Evolutionary conservation across 1,140 invertebrate genomes (phyloP), one percentile per base, ranked within the genome.

Genomic region (Drosophila repletoides): DNA sequence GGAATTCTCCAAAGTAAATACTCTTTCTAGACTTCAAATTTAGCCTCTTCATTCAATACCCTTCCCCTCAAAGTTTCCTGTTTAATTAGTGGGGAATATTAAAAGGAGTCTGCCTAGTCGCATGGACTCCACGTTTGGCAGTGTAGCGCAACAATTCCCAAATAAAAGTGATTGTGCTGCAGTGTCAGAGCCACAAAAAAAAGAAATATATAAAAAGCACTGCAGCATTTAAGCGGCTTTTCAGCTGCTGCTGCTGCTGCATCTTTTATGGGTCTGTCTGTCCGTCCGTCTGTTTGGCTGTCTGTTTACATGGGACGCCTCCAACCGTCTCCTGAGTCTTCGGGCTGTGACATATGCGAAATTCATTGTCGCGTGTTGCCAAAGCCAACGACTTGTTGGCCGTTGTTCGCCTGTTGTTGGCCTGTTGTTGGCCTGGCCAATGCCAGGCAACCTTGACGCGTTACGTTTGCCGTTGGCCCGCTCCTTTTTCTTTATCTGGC

Each of bases 341-440:
- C 38, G 41, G 43, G 58, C 72, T 83, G 79, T 84, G 79, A 84
- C 79, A 84, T 86, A 84, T 84, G 79, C 79, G 79, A 84, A 80
- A 86, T 84, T 84, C 79, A 84, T 84, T 84, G 79, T 84, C 79
- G 79, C 79, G 79, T 84, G 79, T 86, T 80, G 71, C 45, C 55
- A 65, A 72, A 77, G 77, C 77, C 77, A 84, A 81, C 77, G 77
- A 81, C 77, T 83, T 84, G 77, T 63, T 55, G 51, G 51, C 36
- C 19, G 10, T 41, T 41, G 38, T 41, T 41, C 15, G 38, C 17
- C 15, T 14, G 38, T 36, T 36, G 36, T 17, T 40, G 36, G 17
- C 15, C 3, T 40, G 36, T 19, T 41, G 38, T 33, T 63, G 59
- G 24, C 22, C 59, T 43, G 58, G 22, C 75, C 59, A 38, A 63